Conservation (phyloP, 2,797 vertebrate genomes). For the Geotria australis region DNA sequence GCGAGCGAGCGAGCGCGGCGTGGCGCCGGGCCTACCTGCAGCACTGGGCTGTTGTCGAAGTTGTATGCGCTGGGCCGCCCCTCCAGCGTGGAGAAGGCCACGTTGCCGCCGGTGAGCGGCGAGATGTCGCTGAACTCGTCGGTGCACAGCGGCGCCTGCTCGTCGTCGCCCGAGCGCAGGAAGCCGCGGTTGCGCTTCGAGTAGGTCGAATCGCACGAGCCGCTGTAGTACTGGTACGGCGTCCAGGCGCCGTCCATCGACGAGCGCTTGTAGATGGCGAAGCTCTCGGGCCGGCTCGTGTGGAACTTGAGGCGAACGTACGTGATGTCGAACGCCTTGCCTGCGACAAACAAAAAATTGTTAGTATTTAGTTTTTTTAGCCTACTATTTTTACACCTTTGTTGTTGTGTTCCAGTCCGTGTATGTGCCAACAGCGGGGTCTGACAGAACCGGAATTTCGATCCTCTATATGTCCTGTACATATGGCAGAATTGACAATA, state of each 20-base stretch:
- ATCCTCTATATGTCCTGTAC: no score
- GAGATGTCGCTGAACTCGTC: slow-evolving; percentile 97
- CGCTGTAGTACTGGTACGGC: slow-evolving; percentile 89
- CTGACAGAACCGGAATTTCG: no score
- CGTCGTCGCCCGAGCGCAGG: slow-evolving; percentile 57
- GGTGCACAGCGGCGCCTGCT: slow-evolving; percentile 70
- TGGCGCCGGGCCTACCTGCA: slow-evolving; percentile 29
- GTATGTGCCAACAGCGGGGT: no score
- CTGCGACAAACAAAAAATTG: slow-evolving; percentile 11
- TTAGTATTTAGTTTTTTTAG: no score
- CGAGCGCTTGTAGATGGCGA: slow-evolving; percentile 64
- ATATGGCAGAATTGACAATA: no score
- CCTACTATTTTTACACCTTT: no score
- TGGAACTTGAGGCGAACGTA: slow-evolving; percentile 88
- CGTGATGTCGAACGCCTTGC: slow-evolving; percentile 89
- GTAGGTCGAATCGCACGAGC: slow-evolving; percentile 79
- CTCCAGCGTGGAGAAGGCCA: slow-evolving; percentile 81
- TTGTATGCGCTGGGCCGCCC: slow-evolving; percentile 75
- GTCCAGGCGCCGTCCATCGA: slow-evolving; percentile 35
- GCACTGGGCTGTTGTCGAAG: slow-evolving; percentile 65
- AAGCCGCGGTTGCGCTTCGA: slow-evolving; percentile 32
- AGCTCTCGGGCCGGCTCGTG: slow-evolving; percentile 84
- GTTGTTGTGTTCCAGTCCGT: no score
- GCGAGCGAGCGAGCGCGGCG: neutral
- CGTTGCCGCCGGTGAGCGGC: slow-evolving; percentile 68